phyloP scores from a whole-genome alignment of 2,113 vertebrate genomes.

The Zosterops japonicus region DNA sequence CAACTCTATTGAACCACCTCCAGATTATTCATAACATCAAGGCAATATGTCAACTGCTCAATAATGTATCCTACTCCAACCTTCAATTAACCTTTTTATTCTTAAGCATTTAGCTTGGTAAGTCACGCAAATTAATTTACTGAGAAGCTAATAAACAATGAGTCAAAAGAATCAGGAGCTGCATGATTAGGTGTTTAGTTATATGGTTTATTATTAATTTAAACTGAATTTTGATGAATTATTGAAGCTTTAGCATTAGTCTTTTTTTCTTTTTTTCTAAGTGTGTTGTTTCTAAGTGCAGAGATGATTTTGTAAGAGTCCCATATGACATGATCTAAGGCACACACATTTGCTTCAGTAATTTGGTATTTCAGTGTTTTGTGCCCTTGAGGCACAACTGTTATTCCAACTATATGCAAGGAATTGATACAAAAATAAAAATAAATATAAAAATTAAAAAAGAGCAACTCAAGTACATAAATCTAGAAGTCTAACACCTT shows the following conservation, averaged over 20 bases:
- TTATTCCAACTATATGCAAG: neutral
- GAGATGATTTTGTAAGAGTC: neutral
- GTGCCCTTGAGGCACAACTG: neutral
- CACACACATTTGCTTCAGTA: neutral
- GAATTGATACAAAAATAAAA: neutral
- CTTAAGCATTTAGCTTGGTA: conserved; percentile 41
- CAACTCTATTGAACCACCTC: neutral
- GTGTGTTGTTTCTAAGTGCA: neutral
- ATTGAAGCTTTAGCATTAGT: neutral
- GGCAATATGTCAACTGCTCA: conserved; percentile 32
- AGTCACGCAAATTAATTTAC: conserved; percentile 43
- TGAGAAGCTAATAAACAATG: conserved; percentile 31
- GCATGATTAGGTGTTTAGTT: conserved; percentile 26
- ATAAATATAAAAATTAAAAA: neutral
- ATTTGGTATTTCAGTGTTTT: neutral
- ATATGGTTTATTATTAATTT: conserved; percentile 49
- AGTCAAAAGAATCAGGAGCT: neutral
- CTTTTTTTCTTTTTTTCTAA: neutral
- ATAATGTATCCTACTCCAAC: conserved; percentile 42
- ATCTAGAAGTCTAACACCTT: neutral
- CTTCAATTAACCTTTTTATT: conserved; percentile 69
- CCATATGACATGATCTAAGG: neutral
- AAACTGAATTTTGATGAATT: conserved; percentile 29
- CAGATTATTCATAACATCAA: conserved; percentile 53
- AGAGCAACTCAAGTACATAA: neutral